These are phyloP conservation scores for Streptopelia turtur DNA, from an alignment of 2,797 vertebrate genomes.

Conservation along the genomic window DNA sequence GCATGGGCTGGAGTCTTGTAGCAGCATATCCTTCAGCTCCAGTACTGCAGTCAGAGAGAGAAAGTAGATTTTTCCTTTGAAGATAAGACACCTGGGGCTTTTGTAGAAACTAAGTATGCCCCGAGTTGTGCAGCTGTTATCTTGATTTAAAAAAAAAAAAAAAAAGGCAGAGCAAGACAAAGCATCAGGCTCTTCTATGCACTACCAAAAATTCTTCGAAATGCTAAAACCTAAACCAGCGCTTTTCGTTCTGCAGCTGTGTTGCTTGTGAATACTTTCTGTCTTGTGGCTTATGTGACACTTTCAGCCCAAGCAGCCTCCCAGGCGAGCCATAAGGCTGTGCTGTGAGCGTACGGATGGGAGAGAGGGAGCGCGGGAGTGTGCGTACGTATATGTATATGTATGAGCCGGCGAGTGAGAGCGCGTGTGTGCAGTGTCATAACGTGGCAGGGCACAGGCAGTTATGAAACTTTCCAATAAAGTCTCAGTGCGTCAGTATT, in stretches of 20 bases:
- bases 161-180: not conserved
- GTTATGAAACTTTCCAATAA: conserved; percentile 61
- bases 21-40: conserved; percentile 12
- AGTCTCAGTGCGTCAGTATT: conserved; percentile 21
- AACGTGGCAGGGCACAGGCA: conserved; percentile 23
- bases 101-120: not conserved
- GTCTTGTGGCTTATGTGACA: not conserved
- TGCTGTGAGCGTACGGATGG: not conserved
- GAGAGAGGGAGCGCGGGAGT: not conserved
- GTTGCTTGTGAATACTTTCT: fast-evolving
- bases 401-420: not conserved
- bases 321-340: not conserved
- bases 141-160: not conserved
- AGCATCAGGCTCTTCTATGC: not conserved
- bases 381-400: not conserved
- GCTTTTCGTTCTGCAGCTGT: not conserved
- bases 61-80: conserved; percentile 16
- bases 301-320: not conserved
- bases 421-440: not conserved
- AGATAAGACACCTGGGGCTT: conserved; percentile 36
- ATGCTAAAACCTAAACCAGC: not conserved
- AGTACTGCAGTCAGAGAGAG: not conserved
- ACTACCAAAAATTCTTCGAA: not conserved
- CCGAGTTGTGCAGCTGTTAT: not conserved
- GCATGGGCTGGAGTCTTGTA: not conserved